phyloP scores from a whole-genome alignment of 2,113 vertebrate species.

The Aegotheles bennettii region DNA sequence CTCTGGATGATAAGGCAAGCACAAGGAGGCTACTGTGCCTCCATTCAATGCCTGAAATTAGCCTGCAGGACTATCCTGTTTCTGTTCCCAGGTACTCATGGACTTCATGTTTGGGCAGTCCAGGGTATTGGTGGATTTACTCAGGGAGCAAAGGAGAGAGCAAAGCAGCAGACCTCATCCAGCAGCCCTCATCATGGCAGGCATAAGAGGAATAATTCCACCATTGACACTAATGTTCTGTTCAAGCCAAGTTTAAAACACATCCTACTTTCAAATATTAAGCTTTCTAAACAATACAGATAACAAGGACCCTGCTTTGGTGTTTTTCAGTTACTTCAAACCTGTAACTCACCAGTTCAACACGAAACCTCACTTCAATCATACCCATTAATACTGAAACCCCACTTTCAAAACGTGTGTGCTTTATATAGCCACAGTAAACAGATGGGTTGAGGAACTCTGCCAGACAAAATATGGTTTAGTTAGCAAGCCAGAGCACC shows the following conservation, averaged over 20 bases:
- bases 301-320: neutral
- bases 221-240: neutral
- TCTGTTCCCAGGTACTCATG: fast-evolving
- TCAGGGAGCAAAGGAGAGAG: neutral
- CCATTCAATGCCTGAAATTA: neutral
- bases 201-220: neutral
- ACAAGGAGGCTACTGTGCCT: neutral
- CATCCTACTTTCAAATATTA: neutral
- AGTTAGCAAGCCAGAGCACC: neutral
- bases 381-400: neutral
- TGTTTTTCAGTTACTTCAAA: neutral
- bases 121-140: neutral
- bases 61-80: neutral
- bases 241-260: neutral
- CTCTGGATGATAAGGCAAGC: neutral
- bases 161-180: neutral
- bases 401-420: neutral
- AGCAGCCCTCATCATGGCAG: neutral
- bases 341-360: neutral
- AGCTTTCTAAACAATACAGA: neutral
- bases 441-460: neutral
- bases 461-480: neutral
- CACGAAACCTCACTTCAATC: neutral
- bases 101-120: neutral
- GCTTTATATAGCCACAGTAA: neutral